Conservation (phyloP, 2,888 invertebrate genomes). For the Cheilosia grossa region DNA sequence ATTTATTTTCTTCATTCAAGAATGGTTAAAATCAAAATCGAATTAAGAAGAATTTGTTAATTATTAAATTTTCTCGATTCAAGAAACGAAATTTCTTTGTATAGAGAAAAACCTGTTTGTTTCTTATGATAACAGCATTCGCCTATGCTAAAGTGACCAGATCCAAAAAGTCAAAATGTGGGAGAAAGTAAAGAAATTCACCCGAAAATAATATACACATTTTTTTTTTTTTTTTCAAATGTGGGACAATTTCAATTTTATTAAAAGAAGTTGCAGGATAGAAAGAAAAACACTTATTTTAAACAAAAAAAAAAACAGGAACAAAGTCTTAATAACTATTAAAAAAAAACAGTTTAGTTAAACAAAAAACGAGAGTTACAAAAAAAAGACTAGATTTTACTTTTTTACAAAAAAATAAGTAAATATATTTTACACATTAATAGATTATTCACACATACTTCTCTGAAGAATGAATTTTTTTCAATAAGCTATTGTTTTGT, state of each 20-base stretch:
- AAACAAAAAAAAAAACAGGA: not conserved
- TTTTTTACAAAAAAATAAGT: not conserved
- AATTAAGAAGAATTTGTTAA: no score
- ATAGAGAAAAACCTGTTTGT: no score
- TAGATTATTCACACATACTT: not conserved
- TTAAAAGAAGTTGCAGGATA: not conserved
- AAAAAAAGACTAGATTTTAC: not conserved
- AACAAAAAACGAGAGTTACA: no score
- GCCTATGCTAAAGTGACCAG: no score
- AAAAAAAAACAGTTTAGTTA: not conserved
- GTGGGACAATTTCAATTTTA: slow-evolving; percentile 2
- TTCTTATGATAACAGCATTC: no score
- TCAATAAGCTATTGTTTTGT: not conserved
- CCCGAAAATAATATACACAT: not conserved
- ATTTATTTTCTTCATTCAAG: no score
- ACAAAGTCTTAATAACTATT: not conserved
- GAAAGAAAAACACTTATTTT: not conserved
- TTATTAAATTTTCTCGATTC: no score
- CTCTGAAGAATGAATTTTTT: not conserved
- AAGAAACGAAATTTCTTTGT: no score
- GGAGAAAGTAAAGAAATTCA: not conserved
- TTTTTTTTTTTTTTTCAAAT: not conserved
- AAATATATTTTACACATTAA: not conserved
- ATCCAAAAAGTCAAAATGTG: not conserved
- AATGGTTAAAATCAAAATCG: no score